phyloP scores from a whole-genome alignment of 92 coral and sea anemone species.

The Montipora capitata region DNA sequence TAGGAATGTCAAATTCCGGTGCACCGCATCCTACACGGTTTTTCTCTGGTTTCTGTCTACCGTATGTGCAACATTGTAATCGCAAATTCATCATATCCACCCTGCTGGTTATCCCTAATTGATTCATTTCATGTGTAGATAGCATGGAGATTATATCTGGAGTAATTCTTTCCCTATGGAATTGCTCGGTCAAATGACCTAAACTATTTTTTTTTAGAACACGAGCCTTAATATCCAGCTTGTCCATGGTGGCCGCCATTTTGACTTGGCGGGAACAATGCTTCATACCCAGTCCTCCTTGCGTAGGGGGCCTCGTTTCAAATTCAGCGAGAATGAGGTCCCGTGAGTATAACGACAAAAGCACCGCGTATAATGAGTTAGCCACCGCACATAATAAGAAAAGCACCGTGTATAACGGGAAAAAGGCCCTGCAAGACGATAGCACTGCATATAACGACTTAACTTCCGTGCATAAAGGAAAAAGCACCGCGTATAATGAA shows the following conservation, averaged over 20 bases:
- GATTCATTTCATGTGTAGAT: slow-evolving; percentile 61
- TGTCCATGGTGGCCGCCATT: slow-evolving; percentile 39
- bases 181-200: slow-evolving; percentile 49
- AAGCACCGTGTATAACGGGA: too few species aligned
- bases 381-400: too few species aligned
- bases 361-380: too few species aligned
- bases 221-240: slow-evolving; percentile 23
- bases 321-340: too few species aligned
- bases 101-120: slow-evolving; percentile 64
- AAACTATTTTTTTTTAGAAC: slow-evolving; percentile 24
- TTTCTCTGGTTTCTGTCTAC: slow-evolving; percentile 54
- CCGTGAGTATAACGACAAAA: too few species aligned
- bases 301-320: too few species aligned
- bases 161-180: slow-evolving; percentile 62
- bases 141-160: slow-evolving; percentile 72
- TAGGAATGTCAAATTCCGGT: slow-evolving; percentile 61
- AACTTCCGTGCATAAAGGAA: too few species aligned
- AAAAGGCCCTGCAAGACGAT: too few species aligned
- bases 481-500: too few species aligned
- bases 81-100: slow-evolving; percentile 79
- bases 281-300: too few species aligned
- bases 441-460: too few species aligned
- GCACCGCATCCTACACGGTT: slow-evolving; percentile 39
- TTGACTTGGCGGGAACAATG: background rate
- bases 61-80: slow-evolving; percentile 72